These are phyloP conservation scores for Lytechinus variegatus DNA, from an alignment of 35 echinoderm and acorn worm genomes.

Conservation along the genomic window DNA sequence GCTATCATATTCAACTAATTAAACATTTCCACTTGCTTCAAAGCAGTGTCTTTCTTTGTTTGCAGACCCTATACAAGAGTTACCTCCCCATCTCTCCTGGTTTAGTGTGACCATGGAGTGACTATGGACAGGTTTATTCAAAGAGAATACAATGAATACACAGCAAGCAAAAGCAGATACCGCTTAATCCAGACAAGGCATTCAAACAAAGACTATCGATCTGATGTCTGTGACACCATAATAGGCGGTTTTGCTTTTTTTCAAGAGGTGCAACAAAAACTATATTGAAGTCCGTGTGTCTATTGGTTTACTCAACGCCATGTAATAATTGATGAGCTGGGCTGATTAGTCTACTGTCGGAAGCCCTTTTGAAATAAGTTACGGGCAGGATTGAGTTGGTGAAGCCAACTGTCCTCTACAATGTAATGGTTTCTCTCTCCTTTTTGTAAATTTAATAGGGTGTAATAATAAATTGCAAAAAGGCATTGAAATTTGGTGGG, in stretches of 20 bases:
- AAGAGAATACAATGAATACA: not conserved
- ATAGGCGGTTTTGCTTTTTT: conserved; percentile 27
- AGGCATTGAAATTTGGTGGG: not conserved
- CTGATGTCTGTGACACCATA: conserved; percentile 7
- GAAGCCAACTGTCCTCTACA: too few relatives aligned
- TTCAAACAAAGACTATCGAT: conserved; percentile 27
- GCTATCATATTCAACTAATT: too few relatives aligned
- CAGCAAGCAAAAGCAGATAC: not conserved
- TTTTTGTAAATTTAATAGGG: too few relatives aligned
- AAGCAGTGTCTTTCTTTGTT: not conserved
- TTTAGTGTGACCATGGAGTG: not conserved
- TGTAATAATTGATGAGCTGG: conserved; percentile 37
- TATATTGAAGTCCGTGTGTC: conserved; percentile 1
- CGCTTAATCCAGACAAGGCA: conserved; percentile 16
- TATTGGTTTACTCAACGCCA: not conserved
- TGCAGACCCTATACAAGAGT: not conserved
- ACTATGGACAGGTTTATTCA: not conserved
- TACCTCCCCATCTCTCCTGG: not conserved
- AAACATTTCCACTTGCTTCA: too few relatives aligned
- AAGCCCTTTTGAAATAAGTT: not conserved
- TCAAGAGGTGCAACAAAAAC: conserved; percentile 1
- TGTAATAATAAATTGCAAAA: too few relatives aligned
- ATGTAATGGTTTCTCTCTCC: too few relatives aligned
- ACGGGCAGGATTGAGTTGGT: not conserved
- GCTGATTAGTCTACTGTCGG: not conserved